Conservation (phyloP, 1,140 invertebrate species). For the Lamellibrachia luymesi region DNA sequence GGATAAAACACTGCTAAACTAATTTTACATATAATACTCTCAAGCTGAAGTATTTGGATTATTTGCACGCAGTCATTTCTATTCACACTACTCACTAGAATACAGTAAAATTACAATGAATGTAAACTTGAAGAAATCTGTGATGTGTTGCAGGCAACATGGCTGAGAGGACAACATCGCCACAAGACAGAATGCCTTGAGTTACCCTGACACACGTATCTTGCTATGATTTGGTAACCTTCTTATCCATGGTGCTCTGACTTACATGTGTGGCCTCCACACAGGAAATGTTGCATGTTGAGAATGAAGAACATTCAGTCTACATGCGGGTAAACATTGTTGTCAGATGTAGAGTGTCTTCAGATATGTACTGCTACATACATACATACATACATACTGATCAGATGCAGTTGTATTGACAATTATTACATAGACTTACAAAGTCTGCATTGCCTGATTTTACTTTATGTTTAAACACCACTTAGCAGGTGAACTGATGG, state of each 20-base stretch:
- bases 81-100: no score
- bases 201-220: background rate
- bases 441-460: background rate
- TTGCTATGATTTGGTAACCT: background rate
- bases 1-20: no score
- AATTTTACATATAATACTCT: no score
- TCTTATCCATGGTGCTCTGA: background rate
- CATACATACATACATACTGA: background rate
- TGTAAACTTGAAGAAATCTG: no score
- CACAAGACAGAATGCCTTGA: background rate
- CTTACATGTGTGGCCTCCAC: no score
- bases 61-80: no score
- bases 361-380: no score
- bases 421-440: background rate
- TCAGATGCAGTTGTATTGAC: background rate
- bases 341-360: background rate
- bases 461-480: background rate
- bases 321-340: background rate
- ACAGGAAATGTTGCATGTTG: background rate
- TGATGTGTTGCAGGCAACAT: background rate
- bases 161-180: background rate
- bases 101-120: no score
- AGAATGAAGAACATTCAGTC: background rate
- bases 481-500: background rate
- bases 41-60: no score